These are phyloP conservation scores for Drosophila willistoni DNA, from an alignment of 1,140 invertebrate species.

Conservation along the genomic window DNA sequence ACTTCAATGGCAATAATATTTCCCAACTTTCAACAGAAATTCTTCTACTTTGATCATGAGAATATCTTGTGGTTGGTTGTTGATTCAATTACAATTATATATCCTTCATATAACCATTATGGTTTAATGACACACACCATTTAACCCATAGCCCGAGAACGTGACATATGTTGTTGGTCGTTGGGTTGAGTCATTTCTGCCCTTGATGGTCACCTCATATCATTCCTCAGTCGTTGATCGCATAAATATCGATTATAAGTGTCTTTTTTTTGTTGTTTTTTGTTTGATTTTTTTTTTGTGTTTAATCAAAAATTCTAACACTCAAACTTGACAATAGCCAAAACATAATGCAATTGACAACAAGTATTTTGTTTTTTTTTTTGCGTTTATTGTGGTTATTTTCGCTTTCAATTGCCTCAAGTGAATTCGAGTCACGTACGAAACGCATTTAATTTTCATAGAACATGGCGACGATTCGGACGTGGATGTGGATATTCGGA, in stretches of 20 bases:
- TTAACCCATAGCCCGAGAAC: not conserved
- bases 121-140: no score
- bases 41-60: no score
- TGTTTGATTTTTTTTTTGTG: slow-evolving; percentile 1
- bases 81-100: no score
- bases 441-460: slow-evolving; percentile 78
- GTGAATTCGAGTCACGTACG: slow-evolving; percentile 57
- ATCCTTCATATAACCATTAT: slow-evolving; percentile 9
- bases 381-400: slow-evolving; percentile 30
- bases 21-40: no score
- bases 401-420: slow-evolving; percentile 24
- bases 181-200: slow-evolving; percentile 34
- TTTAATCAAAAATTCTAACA: slow-evolving; percentile 76
- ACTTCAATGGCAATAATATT: no score
- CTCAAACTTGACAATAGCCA: slow-evolving; percentile 50
- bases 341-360: slow-evolving; percentile 74
- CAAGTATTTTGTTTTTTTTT: slow-evolving; percentile 38
- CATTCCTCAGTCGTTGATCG: slow-evolving; percentile 54
- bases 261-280: not conserved
- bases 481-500: slow-evolving; percentile 41
- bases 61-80: no score
- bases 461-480: slow-evolving; percentile 74
- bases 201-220: slow-evolving; percentile 64
- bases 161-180: slow-evolving; percentile 20
- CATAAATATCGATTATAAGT: slow-evolving; percentile 78